Evolutionary conservation across 2,888 invertebrate species (phyloP).

Genomic region (Synanthedon formicaeformis): DNA sequence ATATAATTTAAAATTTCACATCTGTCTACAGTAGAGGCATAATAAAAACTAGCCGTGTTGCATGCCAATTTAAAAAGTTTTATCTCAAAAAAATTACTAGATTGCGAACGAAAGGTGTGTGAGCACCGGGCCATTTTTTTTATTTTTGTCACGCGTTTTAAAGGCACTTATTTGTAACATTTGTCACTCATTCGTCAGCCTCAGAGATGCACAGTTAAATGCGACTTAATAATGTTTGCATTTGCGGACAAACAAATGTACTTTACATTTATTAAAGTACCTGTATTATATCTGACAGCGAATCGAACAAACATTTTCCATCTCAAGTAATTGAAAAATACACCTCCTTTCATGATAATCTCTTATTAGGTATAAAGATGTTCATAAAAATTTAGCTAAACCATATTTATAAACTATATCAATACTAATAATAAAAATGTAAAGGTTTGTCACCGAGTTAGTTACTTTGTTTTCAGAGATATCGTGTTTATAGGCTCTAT

Average conservation of each 20-base stretch:
- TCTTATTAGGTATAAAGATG: no score
- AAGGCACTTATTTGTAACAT: conserved; percentile 3
- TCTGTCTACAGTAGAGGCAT: neutral
- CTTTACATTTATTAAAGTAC: no score
- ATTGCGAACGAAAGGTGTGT: conserved; percentile 22
- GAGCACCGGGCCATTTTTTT: conserved; percentile 12
- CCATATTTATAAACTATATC: no score
- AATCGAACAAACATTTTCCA: no score
- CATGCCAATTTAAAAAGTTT: conserved; percentile 1
- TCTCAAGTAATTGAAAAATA: no score
- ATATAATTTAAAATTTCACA: neutral
- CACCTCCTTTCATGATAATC: no score
- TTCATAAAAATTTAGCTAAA: no score
- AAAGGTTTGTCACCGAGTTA: no score
- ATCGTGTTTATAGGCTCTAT: no score
- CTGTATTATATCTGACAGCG: no score
- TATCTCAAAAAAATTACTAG: conserved; percentile 3
- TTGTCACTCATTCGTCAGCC: conserved; percentile 23
- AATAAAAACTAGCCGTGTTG: conserved; percentile 1
- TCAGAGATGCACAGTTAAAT: conserved; percentile 4
- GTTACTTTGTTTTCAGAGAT: no score
- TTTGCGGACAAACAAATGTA: neutral
- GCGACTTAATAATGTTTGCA: neutral
- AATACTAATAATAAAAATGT: no score
- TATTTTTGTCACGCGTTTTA: neutral